Evolutionary conservation across 2,797 vertebrate genomes (phyloP).

Genomic region (Cynodonichthys magdalenae): DNA sequence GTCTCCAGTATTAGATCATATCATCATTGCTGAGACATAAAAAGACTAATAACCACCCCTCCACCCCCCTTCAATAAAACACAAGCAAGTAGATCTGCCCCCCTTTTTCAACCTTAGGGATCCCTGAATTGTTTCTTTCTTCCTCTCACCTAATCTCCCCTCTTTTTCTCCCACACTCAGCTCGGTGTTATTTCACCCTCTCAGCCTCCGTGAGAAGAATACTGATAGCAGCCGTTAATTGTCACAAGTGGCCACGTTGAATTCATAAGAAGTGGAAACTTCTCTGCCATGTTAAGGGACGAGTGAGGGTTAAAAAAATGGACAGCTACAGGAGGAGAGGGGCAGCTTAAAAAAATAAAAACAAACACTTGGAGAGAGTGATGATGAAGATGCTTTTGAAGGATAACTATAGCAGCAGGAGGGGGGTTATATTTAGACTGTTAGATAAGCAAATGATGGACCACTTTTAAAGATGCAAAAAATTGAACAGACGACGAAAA

Average conservation of each 20-base stretch:
- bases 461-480: slow-evolving; percentile 5
- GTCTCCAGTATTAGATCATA: slow-evolving; percentile 54
- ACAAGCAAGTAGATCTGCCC: slow-evolving; percentile 42
- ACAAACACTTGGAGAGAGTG: slow-evolving; percentile 16
- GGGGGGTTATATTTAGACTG: not conserved
- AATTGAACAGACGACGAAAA: not conserved
- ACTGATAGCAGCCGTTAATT: slow-evolving; percentile 39
- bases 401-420: slow-evolving; percentile 8
- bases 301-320: not conserved
- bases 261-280: slow-evolving; percentile 44
- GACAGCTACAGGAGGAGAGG: no score
- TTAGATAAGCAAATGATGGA: not conserved
- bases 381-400: not conserved
- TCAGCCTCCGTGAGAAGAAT: slow-evolving; percentile 46
- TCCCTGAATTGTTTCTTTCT: slow-evolving; percentile 59
- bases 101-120: slow-evolving; percentile 48
- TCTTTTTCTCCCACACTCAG: slow-evolving; percentile 10
- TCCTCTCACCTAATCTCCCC: slow-evolving; percentile 35
- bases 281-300: not conserved
- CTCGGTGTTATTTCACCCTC: slow-evolving; percentile 34
- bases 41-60: slow-evolving; percentile 56
- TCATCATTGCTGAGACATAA: slow-evolving; percentile 64
- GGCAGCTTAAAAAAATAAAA: no score
- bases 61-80: slow-evolving; percentile 41
- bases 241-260: slow-evolving; percentile 51